Base-by-base conservation (phyloP, 2,888 invertebrate species). In the Tineola bisselliella region DNA sequence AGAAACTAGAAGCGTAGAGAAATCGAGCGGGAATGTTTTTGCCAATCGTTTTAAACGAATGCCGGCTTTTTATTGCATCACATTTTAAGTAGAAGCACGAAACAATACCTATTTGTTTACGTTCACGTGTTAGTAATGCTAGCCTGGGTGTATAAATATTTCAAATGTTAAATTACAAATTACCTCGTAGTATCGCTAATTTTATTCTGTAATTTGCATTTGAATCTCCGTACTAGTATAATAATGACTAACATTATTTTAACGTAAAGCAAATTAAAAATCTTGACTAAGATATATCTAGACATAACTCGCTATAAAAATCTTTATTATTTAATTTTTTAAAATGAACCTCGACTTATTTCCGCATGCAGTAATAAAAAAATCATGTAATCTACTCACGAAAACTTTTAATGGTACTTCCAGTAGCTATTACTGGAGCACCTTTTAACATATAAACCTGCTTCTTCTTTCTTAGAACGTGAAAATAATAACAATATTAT, bases 361-460 rank as follows among this genome's bases (percentile, higher is more conserved):
- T 48, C 48, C 17, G 48, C 48, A n/a, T 48, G 48, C 48, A 48
- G 48, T 48, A 48, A 48, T 48, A 48, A 48, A 48, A 48, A 48
- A 48, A 13, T 17, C 48, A 48, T 48, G 48, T 48, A 48, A 48
- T 48, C 48, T 48, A 48, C 48, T 48, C 38, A 38, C 48, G 48
- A 17, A 48, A 48, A 48, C 13, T 13, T 48, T 48, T 48, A 48
- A 48, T 48, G 48, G 48, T 15, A 48, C 48, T 48, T 48, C 2
- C 48, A 15, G 17, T n/a, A 48, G 48, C 48, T 17, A n/a, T 48
- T n/a, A 48, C 48, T 15, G 48, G 15, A 48, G 17, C 48, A 17
- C 48, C 48, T 48, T 10, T 48, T 48, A 48, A 48, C 48, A 17
- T 48, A 48, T 48, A 15, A 48, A 48, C 3, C 48, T 48, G 48